Base-by-base conservation (phyloP, 2,113 vertebrate genomes). In the Myotis davidii region DNA sequence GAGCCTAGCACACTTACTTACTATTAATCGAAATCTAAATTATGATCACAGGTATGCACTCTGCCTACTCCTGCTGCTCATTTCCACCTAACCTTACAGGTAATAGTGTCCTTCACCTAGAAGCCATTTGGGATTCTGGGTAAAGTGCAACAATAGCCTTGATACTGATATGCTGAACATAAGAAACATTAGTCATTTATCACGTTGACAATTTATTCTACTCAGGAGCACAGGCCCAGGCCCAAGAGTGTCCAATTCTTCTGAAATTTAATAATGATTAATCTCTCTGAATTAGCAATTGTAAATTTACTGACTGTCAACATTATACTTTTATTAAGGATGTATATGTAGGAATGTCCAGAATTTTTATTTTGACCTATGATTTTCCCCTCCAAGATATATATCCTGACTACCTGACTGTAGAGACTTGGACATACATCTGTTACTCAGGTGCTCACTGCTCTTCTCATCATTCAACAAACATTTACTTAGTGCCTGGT, bases 221-320 rank as follows among this genome's bases (percentile, higher is more conserved):
- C 2, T 54, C 14, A 86, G 61, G 61, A 85, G 18, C 34, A 25
- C 39, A 85, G 67, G 32, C 8, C 11, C 50, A 86, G 78, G 27
- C 20, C 11, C 32, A 70, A 69, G 56, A 54, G 20, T 32, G 45
- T 39, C 61, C 50, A 90, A 39, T 78, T 95, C 67, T 79, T 27
- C 29, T 48, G 39, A 86, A 27, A 45, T 32, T 54, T 91, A 74
- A 85, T 48, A 72, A 59, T 78, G 85, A 69, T 91, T 91, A 78
- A 72, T 93, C 12, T 84, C 23, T 92, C 69, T 93, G 95, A 88
- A 37, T 91, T 54, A 78, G 73, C n/a, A 37, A 72, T 13, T 72
- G 16, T 61, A 72, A 37, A 94, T 37, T 52, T 77, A 48, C 34
- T 45, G 67, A 81, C 14, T 74, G 13, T 42, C 34, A 54, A 81